A percentile compares a stretch with the other conserved stretches of the same genome.
These are phyloP conservation scores for Catocala sponsa DNA, from an alignment of 2,888 invertebrate genomes.

Conservation along the genomic window DNA sequence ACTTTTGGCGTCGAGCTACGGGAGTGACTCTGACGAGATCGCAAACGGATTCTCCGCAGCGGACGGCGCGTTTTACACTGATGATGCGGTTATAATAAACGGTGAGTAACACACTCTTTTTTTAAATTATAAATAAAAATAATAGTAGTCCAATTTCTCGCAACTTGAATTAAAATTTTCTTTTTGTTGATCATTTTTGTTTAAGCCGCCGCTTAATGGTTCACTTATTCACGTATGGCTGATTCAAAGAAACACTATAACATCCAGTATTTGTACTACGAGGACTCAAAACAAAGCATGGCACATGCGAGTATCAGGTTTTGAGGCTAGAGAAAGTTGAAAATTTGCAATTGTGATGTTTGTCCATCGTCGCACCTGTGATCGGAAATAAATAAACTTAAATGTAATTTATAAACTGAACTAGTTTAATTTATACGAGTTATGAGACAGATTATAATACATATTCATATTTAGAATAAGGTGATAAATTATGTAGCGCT, in stretches of 20 bases:
- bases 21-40: slow-evolving; percentile 65
- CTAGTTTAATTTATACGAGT: slow-evolving; percentile 27
- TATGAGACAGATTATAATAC: not conserved
- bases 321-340: slow-evolving; percentile 87
- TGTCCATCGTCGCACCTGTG: slow-evolving; percentile 61
- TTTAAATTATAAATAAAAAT: not conserved
- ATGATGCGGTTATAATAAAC: slow-evolving; percentile 83
- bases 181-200: not conserved
- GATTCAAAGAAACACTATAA: slow-evolving; percentile 54
- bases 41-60: slow-evolving; percentile 73
- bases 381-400: slow-evolving; percentile 54
- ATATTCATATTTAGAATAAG: too few relatives aligned
- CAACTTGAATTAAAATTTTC: not conserved
- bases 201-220: slow-evolving; percentile 31
- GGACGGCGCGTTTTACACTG: slow-evolving; percentile 78
- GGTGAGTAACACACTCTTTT: slow-evolving; percentile 69
- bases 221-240: slow-evolving; percentile 39
- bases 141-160: not conserved
- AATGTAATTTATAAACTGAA: slow-evolving; percentile 35
- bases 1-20: slow-evolving; percentile 66
- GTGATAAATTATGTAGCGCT: too few relatives aligned
- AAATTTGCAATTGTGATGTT: slow-evolving; percentile 75
- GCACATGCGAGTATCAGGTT: slow-evolving; percentile 79
- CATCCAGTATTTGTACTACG: slow-evolving; percentile 61
- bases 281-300: slow-evolving; percentile 77